Evolutionary conservation across 2,888 invertebrate genomes (phyloP).

Genomic region (Slavum lentiscoides): DNA sequence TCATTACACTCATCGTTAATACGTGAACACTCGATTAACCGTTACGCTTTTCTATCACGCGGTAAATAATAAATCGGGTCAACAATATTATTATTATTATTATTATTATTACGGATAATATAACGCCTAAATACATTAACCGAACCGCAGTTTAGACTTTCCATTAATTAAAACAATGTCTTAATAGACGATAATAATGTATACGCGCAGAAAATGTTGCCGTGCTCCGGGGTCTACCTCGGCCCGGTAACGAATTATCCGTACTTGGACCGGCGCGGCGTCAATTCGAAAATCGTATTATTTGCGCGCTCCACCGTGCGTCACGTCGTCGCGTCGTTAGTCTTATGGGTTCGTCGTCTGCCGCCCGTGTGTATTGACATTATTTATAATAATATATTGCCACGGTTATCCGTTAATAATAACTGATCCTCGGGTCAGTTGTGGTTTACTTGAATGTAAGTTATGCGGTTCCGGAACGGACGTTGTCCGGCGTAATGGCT

Average conservation of each 20-base stretch:
- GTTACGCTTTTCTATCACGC: no score
- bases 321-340: not conserved
- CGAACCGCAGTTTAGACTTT: not conserved
- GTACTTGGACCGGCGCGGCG: constrained; percentile 23
- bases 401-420: constrained; percentile 22
- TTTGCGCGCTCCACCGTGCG: not conserved
- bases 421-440: not conserved
- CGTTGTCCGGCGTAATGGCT: not conserved
- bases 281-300: constrained; percentile 28
- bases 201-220: not conserved
- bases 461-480: not conserved
- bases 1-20: no score
- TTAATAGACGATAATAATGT: not conserved
- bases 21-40: no score
- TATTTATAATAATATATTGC: no score
- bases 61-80: no score
- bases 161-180: constrained; percentile 13
- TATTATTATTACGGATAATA: not conserved
- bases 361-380: not conserved
- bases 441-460: not conserved
- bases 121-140: not conserved
- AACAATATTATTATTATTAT: not conserved
- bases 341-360: not conserved
- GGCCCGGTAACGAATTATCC: constrained; percentile 1
- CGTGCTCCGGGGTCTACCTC: not conserved